phyloP scores from a whole-genome alignment of 2,113 vertebrate species.

The Micronycteris hirsuta region DNA sequence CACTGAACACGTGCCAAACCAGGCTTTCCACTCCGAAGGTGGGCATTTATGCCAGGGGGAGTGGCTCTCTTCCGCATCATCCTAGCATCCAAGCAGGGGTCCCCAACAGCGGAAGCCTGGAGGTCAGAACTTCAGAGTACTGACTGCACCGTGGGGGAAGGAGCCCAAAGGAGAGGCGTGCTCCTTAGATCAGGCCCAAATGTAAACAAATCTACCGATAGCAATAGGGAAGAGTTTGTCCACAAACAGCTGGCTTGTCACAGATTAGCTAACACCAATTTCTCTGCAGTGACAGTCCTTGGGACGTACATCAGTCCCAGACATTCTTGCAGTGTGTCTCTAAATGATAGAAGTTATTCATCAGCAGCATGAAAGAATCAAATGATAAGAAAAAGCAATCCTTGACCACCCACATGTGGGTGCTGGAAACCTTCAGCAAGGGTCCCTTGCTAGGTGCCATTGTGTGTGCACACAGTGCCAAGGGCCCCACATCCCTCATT shows the following conservation, averaged over 20 bases:
- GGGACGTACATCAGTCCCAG: neutral
- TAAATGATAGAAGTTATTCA: neutral
- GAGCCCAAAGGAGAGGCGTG: too few species aligned
- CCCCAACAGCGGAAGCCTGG: neutral
- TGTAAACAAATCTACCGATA: neutral
- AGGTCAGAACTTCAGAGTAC: neutral
- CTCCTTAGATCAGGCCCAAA: neutral
- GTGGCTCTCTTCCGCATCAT: neutral
- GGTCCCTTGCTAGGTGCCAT: neutral
- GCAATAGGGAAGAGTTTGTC: neutral
- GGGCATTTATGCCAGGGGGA: neutral
- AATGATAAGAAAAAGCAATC: neutral
- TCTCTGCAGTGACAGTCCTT: neutral
- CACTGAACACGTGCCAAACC: fast-evolving
- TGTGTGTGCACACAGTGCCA: fast-evolving
- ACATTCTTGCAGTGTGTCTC: neutral
- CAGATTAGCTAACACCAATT: neutral
- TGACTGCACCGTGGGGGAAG: too few species aligned
- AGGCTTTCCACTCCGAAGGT: neutral
- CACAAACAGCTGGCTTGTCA: fast-evolving
- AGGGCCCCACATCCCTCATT: neutral
- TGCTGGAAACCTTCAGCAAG: neutral
- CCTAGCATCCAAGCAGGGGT: too few species aligned
- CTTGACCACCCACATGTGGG: too few species aligned
- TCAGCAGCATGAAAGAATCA: neutral